phyloP scores from a whole-genome alignment of 1,140 invertebrate species.

The Pseudomyrmex cubaensis region DNA sequence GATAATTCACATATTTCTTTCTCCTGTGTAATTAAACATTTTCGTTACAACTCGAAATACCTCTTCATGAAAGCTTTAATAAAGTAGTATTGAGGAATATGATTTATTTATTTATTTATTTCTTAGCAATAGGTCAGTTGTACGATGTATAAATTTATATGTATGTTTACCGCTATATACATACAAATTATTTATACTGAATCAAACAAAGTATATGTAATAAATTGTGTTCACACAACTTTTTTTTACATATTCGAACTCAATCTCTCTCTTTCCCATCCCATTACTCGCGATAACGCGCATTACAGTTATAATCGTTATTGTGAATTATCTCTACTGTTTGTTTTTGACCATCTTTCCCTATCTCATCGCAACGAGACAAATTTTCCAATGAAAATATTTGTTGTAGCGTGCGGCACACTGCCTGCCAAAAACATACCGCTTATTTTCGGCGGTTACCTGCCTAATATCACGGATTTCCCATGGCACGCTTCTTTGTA shows the following conservation, averaged over 20 bases:
- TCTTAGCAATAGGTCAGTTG: too few species aligned
- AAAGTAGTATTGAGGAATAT: slow-evolving; percentile 3
- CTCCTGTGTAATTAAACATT: not conserved
- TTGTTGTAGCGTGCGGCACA: slow-evolving; percentile 79
- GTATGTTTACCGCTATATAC: not conserved
- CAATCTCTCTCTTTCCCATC: not conserved
- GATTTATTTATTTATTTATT: too few species aligned
- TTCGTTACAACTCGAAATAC: not conserved
- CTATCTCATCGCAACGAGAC: not conserved
- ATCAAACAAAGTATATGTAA: too few species aligned
- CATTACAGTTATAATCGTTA: slow-evolving; percentile 1
- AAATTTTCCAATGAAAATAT: slow-evolving; percentile 23
- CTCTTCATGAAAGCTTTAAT: slow-evolving; percentile 13
- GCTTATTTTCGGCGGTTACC: slow-evolving; percentile 75
- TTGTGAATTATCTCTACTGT: slow-evolving; percentile 57
- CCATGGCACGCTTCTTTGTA: slow-evolving; percentile 83
- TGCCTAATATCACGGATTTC: slow-evolving; percentile 77
- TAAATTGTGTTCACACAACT: too few species aligned
- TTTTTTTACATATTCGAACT: too few species aligned
- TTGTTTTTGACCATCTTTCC: not conserved
- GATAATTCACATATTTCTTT: slow-evolving; percentile 27
- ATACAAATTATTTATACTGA: too few species aligned
- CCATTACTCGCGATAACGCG: not conserved
- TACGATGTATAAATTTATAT: slow-evolving; percentile 12
- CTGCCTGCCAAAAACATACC: slow-evolving; percentile 57